Evolutionary conservation across 2,113 vertebrate species (phyloP).

Genomic region (Perccottus glenii): DNA sequence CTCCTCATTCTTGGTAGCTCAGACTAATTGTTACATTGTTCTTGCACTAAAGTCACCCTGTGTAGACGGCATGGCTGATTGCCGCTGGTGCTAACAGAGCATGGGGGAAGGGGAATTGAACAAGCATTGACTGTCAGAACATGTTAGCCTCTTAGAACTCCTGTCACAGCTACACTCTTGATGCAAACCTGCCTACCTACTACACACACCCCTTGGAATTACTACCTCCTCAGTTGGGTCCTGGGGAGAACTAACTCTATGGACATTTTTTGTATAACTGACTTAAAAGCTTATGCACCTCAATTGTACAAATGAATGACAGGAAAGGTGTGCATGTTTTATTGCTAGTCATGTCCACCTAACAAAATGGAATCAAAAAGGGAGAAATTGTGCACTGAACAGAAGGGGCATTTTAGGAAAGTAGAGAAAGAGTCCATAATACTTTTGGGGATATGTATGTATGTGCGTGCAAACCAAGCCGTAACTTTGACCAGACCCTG

Average conservation of each 20-base stretch:
- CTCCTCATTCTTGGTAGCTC: constrained; percentile 12
- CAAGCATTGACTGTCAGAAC: constrained; percentile 78
- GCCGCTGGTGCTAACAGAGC: constrained; percentile 42
- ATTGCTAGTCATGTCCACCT: constrained; percentile 55
- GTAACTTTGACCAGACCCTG: constrained; percentile 73
- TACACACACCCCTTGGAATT: constrained; percentile 58
- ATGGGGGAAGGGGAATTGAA: constrained; percentile 75
- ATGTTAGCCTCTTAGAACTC: constrained; percentile 74
- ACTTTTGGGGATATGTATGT: constrained; percentile 23
- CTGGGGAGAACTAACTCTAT: constrained; percentile 40
- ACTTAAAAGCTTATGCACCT: too few relatives aligned
- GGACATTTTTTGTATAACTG: too few relatives aligned
- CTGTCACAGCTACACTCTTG: constrained; percentile 69
- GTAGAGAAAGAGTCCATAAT: constrained; percentile 3
- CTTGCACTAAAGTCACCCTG: constrained; percentile 38
- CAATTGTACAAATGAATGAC: constrained; percentile 28
- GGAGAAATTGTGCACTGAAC: constrained; percentile 24
- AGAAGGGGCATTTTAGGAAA: constrained; percentile 34
- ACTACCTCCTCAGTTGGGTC: constrained; percentile 57
- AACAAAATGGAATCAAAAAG: constrained; percentile 65
- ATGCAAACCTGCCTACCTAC: constrained; percentile 70
- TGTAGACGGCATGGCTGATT: constrained; percentile 46
- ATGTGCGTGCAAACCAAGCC: constrained; percentile 36
- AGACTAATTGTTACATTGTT: constrained; percentile 63
- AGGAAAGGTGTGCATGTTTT: constrained; percentile 40